Base-by-base conservation (phyloP, 2,797 vertebrate species). In the Halcyon chelicuti region DNA sequence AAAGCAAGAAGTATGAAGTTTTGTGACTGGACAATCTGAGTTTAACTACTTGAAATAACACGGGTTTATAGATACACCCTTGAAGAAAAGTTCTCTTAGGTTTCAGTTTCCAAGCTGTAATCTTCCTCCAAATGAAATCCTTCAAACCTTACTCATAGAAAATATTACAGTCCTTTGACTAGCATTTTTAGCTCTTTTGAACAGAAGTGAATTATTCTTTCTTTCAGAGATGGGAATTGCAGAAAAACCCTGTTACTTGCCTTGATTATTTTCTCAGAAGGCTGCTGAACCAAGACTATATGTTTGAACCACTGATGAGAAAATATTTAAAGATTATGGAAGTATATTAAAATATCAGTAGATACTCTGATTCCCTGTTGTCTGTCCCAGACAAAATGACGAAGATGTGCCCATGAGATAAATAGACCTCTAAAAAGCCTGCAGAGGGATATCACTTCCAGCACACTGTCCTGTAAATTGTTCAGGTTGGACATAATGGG, bases 271-370 rank as follows among this genome's bases (percentile, higher is more conserved):
- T 81, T 40, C 35, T 80, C 22, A 68, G 31, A 85, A 78, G 9
- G 4, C 3, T 25, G 2, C 2, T 70, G n/a, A 86, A 63, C 14
- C 6, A 40, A 29, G 5, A 14, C 51, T 51, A 26, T 13, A 5
- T n/a, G 22, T 46, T 55, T 63, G 39, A 79, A 60, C 1, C 7
- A 60, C 7, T 9, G 5, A 1, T 5, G 4, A 85, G 9, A 58
- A 82, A 73, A 68, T 4, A 10, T 7, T 61, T 61, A 35, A 14
- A 75, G 23, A 46, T 73, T 87, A 35, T 35, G 5, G 35, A 82
- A 58, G 6, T 37, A 7, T 3, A 39, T 15, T 26, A 2, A 23
- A 8, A 26, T 2, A 2, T n/a, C 15, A 25, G 2, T 29, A 23
- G 23, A 29, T 31, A n/a, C 2, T 75, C 26, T 70, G 13, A 54